phyloP scores from a whole-genome alignment of 2,113 vertebrate genomes.

The Calyptomena viridis region DNA sequence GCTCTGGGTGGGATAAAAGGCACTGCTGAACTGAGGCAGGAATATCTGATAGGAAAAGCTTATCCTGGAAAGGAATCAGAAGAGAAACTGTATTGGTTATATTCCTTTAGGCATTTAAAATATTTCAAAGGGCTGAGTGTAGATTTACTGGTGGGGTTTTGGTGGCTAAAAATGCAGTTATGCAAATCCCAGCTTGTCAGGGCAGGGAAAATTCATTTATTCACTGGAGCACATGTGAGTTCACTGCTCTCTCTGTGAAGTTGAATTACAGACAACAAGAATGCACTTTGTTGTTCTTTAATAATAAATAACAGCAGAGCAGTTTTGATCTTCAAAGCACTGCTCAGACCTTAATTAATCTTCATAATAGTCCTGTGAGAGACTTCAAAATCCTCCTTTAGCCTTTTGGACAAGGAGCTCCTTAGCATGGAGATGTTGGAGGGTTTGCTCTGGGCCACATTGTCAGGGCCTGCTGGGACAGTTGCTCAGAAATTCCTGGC shows the following conservation, averaged over 20 bases:
- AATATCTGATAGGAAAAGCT: conserved; percentile 37
- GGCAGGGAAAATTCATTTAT: neutral
- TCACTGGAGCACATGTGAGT: neutral
- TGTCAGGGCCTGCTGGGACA: neutral
- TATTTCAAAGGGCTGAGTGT: conserved; percentile 26
- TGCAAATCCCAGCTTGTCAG: conserved; percentile 27
- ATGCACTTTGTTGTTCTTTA: conserved; percentile 56
- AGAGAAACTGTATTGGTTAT: neutral
- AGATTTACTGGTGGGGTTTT: conserved; percentile 4
- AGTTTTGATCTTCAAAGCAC: conserved; percentile 61
- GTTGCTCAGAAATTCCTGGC: neutral
- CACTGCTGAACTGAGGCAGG: neutral
- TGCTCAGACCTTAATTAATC: conserved; percentile 57
- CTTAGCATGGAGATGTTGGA: neutral
- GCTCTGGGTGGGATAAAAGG: neutral
- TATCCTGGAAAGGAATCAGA: conserved; percentile 45
- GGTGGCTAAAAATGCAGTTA: conserved; percentile 20
- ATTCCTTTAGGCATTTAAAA: conserved; percentile 28
- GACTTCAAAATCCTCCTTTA: neutral
- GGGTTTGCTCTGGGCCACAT: neutral
- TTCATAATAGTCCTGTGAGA: conserved; percentile 32
- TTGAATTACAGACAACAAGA: conserved; percentile 26
- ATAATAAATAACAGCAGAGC: conserved; percentile 48
- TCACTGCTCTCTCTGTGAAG: conserved; percentile 10
- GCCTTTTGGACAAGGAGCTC: neutral